phyloP scores from a whole-genome alignment of 2,797 vertebrate species.

The Australoheros facetus region DNA sequence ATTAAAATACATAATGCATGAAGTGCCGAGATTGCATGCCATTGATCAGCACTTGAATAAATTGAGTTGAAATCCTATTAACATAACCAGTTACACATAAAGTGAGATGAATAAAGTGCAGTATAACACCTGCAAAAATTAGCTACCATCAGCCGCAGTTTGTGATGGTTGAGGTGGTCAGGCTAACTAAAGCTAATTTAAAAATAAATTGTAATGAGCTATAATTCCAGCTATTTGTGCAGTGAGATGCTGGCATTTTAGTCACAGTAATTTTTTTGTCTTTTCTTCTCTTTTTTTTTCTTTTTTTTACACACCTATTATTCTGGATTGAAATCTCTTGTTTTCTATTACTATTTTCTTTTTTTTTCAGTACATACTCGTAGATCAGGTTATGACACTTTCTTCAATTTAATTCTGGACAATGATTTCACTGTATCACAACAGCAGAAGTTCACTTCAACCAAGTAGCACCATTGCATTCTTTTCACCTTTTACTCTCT shows the following conservation, averaged over 20 bases:
- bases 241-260: conserved; percentile 14
- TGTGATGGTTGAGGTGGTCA: conserved; percentile 52
- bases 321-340: background rate
- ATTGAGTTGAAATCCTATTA: conserved; percentile 94
- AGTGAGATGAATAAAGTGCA: conserved; percentile 79
- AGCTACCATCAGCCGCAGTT: conserved; percentile 49
- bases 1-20: conserved; percentile 95
- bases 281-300: background rate
- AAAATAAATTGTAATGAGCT: conserved; percentile 56
- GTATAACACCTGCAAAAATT: conserved; percentile 75
- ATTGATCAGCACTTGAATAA: conserved; percentile 97
- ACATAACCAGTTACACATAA: conserved; percentile 86
- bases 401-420: background rate
- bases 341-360: background rate
- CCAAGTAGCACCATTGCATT: background rate
- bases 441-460: background rate
- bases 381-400: background rate
- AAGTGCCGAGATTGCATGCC: conserved; percentile 88
- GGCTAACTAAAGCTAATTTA: conserved; percentile 51
- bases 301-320: conserved; percentile 10
- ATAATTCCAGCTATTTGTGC: conserved; percentile 51
- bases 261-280: background rate
- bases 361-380: background rate
- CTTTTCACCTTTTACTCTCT: background rate
- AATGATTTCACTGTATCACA: background rate